phyloP scores from a whole-genome alignment of 2,797 vertebrate species.

The Chaunax sp. region DNA sequence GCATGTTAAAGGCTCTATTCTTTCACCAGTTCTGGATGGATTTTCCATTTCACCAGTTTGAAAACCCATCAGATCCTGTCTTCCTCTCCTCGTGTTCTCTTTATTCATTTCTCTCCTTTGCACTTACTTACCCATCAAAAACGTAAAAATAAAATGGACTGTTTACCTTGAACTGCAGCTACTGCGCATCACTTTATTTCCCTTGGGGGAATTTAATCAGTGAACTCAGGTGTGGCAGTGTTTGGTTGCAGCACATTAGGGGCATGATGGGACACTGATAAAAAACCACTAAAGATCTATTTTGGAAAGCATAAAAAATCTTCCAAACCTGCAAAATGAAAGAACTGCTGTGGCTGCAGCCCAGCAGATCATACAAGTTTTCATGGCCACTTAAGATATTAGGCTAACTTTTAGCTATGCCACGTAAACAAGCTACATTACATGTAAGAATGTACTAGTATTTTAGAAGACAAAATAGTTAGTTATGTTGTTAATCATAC shows the following conservation, averaged over 20 bases:
- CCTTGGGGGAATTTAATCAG: slow-evolving; percentile 23
- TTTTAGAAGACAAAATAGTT: neutral
- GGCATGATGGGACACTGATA: slow-evolving; percentile 15
- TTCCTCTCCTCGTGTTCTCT: neutral
- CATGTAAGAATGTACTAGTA: neutral
- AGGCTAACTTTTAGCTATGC: neutral
- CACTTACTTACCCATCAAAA: slow-evolving; percentile 8
- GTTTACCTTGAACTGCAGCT: slow-evolving; percentile 1
- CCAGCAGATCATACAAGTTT: too few relatives aligned
- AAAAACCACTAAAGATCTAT: slow-evolving; percentile 21
- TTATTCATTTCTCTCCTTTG: slow-evolving; percentile 2
- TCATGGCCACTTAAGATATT: too few relatives aligned
- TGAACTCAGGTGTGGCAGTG: slow-evolving; percentile 12
- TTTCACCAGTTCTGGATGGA: slow-evolving; percentile 22
- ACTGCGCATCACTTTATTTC: slow-evolving; percentile 24
- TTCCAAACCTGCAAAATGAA: neutral
- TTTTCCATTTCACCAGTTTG: slow-evolving; percentile 2
- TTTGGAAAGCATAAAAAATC: slow-evolving; percentile 1
- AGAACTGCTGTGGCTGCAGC: too few relatives aligned
- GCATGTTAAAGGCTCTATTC: slow-evolving; percentile 1
- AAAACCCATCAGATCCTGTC: neutral
- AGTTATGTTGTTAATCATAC: neutral
- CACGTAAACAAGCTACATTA: neutral
- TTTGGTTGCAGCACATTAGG: slow-evolving; percentile 13
- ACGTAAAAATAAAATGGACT: neutral